Base-by-base conservation (phyloP, 2,888 invertebrate species). In the Dione vanillae region DNA sequence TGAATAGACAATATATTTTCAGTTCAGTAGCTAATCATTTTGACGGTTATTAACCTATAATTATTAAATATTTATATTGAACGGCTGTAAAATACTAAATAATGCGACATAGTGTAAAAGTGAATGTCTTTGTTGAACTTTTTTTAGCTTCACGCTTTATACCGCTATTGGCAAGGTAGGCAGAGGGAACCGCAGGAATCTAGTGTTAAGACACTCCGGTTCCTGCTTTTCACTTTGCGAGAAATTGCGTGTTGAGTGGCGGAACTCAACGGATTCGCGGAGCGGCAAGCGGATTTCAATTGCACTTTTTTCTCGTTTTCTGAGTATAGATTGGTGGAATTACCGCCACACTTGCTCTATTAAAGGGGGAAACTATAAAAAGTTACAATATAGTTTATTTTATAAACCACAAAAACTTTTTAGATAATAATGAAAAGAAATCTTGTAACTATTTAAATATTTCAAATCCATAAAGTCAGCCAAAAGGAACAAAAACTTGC, bases 401-500 rank as follows among this genome's bases (percentile, higher is more conserved):
- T 16, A 9, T 8, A 16, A 45, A 45, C 45, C 27, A 14, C 52
- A 12, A 2, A 2, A 14, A 54, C n/a, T 43, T 45, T 61, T 27
- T n/a, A 45, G 12, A 2, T 10, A 45, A 45, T 6, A 45, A 43
- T 10, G 7, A 45, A 45, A 61, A 35, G 27, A 45, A 59, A 61
- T 35, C 35, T 67, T 49, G 19, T n/a, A 20, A 49, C 14, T 16
- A 51, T 51, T 35, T 51, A 47, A 67, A 61, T 35, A 61, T 20
- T 58, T 16, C 43, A 51, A 20, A 40, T 51, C 43, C 16, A 27
- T 58, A 12, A 49, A 51, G 27, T 27, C 20, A 51, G 40, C 54
- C 14, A 49, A 59, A 59, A 51, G 49, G 54, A 67, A 59, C 41
- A 27, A 61, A 61, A 43, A 41, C 41, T 27, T 41, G 51, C 67